Conservation (phyloP, 2,113 vertebrate species). For the Todiramphus saurophagus region DNA sequence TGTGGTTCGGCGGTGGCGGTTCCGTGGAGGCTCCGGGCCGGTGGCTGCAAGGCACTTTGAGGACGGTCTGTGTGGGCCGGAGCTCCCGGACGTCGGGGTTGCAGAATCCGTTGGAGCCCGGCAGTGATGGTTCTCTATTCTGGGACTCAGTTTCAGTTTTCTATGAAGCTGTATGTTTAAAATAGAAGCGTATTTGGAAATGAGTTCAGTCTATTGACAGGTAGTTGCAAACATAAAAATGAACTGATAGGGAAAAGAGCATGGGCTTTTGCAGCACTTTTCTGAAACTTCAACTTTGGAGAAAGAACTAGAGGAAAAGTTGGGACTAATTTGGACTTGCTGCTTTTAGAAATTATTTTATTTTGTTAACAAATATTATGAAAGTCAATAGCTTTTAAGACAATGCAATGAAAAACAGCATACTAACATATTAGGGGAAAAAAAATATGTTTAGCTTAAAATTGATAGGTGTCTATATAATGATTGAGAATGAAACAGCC, state of each 20-base stretch:
- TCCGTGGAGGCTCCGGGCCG: too few relatives aligned
- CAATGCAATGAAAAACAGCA: not conserved
- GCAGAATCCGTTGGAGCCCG: not conserved
- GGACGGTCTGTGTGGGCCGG: too few relatives aligned
- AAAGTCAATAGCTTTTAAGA: not conserved
- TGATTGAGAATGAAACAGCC: not conserved
- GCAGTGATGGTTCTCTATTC: rapidly evolving
- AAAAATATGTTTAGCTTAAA: rapidly evolving
- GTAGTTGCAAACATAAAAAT: not conserved
- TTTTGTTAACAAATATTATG: not conserved
- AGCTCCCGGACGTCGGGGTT: rapidly evolving
- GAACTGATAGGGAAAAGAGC: not conserved
- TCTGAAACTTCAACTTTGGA: not conserved
- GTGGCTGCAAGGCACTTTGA: rapidly evolving
- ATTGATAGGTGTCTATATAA: rapidly evolving
- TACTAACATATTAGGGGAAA: not conserved
- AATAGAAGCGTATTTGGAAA: rapidly evolving
- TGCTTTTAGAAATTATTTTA: not conserved
- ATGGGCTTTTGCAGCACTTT: not conserved
- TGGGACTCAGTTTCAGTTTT: rapidly evolving
- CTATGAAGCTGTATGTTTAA: rapidly evolving
- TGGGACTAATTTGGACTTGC: not conserved
- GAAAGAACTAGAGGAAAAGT: not conserved
- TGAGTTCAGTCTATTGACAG: rapidly evolving
- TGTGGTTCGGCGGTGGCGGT: not conserved